Base-by-base conservation (phyloP, 2,888 invertebrate species). In the Cephonodes hylas region DNA sequence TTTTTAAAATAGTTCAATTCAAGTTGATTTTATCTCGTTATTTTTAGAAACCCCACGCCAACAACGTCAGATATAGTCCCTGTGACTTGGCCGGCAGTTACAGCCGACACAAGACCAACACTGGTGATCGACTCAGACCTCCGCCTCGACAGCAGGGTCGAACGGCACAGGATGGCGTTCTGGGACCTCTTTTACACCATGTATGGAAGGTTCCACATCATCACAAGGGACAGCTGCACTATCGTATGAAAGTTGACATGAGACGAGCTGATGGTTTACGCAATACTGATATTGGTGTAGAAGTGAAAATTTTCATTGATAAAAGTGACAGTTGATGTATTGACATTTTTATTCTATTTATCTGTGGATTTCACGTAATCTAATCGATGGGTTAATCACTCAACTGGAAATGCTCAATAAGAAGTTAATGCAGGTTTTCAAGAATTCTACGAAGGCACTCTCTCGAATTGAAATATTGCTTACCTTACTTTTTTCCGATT, bases 141-240 rank as follows among this genome's bases (percentile, higher is more conserved):
- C 3, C 64, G 66, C 13, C 64, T 88, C 60, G 81, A 84, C 42
- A 71, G 76, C 25, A 74, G 92, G 58, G 80, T 86, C 5, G 75
- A 79, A 58, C 83, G 85, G 58, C 80, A 86, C 6, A 80, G 89
- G 20, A 88, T 89, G 84, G 85, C 90, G 0, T 91, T 88, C 67
- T 91, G 92, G 92, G 89, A 91, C 59, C 79, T 91, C 1, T 91
- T 91, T 66, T 86, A 88, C 62, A 74, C 77, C 7, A 68, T 79
- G 22, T 91, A 90, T 42, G 89, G 85, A 5, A 80, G 72, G 64
- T 78, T 82, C 53, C 85, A 81, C 62, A 84, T 79, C 60, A 73
- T 88, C 25, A 67, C 72, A 8, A 68, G 84, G 53, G 72, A 79
- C 13, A 25, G 34, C 45, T 61, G 61, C 25, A 60, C 53, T 53